phyloP scores from a whole-genome alignment of 2,113 vertebrate species.

The Pteruthius melanotis region DNA sequence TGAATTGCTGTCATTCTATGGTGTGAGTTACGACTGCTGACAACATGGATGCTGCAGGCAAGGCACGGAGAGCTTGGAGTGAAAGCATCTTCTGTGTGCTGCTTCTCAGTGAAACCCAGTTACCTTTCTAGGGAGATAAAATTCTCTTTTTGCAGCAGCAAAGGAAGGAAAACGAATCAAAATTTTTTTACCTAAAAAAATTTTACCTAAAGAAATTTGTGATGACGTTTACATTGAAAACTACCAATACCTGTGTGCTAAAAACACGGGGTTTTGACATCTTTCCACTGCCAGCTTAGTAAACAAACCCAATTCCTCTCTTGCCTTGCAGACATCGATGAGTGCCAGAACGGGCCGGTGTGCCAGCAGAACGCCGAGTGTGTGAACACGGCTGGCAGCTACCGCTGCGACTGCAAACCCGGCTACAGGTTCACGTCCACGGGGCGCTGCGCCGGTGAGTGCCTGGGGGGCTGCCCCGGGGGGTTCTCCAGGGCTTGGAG shows the following conservation, averaged over 20 bases:
- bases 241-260: neutral
- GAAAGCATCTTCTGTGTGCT: neutral
- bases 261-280: neutral
- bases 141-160: neutral
- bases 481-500: neutral
- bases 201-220: neutral
- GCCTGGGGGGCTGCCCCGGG: neutral
- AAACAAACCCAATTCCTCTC: neutral
- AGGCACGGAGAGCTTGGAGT: neutral
- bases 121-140: neutral
- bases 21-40: neutral
- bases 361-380: conserved; percentile 94
- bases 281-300: neutral
- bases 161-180: neutral
- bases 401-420: conserved; percentile 90
- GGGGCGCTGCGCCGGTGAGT: conserved; percentile 87
- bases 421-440: conserved; percentile 92
- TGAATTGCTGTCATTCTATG: neutral
- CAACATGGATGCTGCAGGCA: neutral
- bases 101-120: neutral
- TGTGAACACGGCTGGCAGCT: conserved; percentile 90
- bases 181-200: neutral
- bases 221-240: neutral
- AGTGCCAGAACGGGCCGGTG: conserved; percentile 93
- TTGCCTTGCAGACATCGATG: conserved; percentile 85